These are phyloP conservation scores for Sialis lutaria DNA, from an alignment of 2,888 invertebrate species.

Conservation along the genomic window DNA sequence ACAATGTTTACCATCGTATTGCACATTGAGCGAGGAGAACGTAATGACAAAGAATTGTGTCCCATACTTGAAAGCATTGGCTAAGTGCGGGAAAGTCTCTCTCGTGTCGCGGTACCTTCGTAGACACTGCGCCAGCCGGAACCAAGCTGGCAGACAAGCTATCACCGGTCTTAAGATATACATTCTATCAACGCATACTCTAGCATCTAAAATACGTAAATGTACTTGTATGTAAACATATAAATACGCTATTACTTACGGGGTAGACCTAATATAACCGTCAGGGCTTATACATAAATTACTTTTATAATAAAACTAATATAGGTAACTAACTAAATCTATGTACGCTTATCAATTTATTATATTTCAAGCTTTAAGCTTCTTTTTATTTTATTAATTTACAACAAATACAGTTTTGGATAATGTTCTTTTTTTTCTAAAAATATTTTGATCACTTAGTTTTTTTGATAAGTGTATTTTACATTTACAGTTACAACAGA, in stretches of 20 bases:
- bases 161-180: conserved; percentile 69
- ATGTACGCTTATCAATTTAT: too few species aligned
- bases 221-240: not conserved
- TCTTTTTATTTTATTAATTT: too few species aligned
- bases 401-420: too few species aligned
- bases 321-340: not conserved
- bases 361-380: too few species aligned
- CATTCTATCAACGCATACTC: conserved; percentile 51
- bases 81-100: conserved; percentile 89
- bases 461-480: too few species aligned
- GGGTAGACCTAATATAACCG: not conserved
- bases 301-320: too few species aligned
- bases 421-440: too few species aligned
- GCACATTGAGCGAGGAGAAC: conserved; percentile 53
- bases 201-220: conserved; percentile 26
- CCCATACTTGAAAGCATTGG: conserved; percentile 96
- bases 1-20: conserved; percentile 36
- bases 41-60: conserved; percentile 91
- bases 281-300: too few species aligned
- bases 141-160: conserved; percentile 90
- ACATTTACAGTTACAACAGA: not conserved
- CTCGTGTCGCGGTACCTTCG: conserved; percentile 87
- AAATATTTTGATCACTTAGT: too few species aligned
- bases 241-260: too few species aligned
- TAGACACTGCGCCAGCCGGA: conserved; percentile 92